Conservation (phyloP, 2,888 invertebrate species). For the Herminia tarsipennalis region DNA sequence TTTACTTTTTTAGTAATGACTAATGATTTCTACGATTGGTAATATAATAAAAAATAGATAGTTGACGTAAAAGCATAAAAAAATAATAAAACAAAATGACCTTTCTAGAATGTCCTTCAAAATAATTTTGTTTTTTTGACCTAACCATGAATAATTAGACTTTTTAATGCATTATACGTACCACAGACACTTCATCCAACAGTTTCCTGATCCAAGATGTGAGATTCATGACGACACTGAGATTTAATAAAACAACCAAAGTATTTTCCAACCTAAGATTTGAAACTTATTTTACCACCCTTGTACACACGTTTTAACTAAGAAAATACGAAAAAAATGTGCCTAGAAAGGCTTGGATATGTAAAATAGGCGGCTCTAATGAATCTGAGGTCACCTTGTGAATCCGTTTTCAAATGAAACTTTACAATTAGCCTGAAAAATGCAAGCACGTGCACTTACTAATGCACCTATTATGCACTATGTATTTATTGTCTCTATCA, state of each 20-base stretch:
- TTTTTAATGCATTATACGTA: slow-evolving; percentile 54
- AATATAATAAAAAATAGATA: too few relatives aligned
- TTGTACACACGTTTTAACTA: slow-evolving; percentile 55
- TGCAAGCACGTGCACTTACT: slow-evolving; percentile 81
- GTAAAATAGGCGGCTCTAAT: slow-evolving; percentile 35
- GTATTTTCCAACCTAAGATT: slow-evolving; percentile 61
- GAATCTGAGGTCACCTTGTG: slow-evolving; percentile 40
- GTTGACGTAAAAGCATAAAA: slow-evolving; percentile 1
- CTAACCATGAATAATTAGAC: slow-evolving; percentile 9
- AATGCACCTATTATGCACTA: slow-evolving; percentile 70
- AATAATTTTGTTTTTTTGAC: slow-evolving; percentile 39
- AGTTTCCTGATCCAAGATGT: slow-evolving; percentile 50
- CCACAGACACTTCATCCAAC: slow-evolving; percentile 77
- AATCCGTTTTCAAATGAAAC: slow-evolving; percentile 55
- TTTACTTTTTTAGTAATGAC: too few relatives aligned
- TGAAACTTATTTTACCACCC: slow-evolving; percentile 57
- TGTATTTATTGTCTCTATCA: slow-evolving; percentile 44
- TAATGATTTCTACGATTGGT: too few relatives aligned
- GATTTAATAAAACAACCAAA: slow-evolving; percentile 67
- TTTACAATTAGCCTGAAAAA: slow-evolving; percentile 74
- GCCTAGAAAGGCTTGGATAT: slow-evolving; percentile 22
- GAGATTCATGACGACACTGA: slow-evolving; percentile 55
- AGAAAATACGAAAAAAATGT: slow-evolving; percentile 36
- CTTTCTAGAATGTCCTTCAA: slow-evolving; percentile 54
- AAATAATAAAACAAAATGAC: slow-evolving; percentile 44